Conservation (phyloP, 1,140 invertebrate genomes). For the Sycophaga agraensis region DNA sequence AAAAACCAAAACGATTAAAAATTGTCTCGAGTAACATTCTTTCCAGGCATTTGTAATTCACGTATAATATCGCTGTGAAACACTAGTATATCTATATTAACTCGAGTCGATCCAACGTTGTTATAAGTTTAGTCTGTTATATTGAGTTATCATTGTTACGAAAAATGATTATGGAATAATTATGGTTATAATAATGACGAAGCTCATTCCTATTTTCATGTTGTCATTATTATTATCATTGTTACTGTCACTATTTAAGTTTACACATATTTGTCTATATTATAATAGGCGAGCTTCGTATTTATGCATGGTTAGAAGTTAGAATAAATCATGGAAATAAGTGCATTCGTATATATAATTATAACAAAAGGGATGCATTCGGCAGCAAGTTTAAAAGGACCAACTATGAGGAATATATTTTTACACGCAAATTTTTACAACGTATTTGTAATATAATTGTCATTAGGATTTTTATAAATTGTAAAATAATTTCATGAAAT, state of each 20-base stretch:
- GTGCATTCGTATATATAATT: too few relatives aligned
- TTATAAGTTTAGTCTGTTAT: conserved; percentile 12
- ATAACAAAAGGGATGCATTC: too few relatives aligned
- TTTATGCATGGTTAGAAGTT: conserved; percentile 12
- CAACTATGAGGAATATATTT: too few relatives aligned
- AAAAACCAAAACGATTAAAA: conserved; percentile 16
- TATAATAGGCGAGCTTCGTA: conserved; percentile 11
- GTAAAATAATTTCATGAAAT: too few relatives aligned
- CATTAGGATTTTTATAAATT: too few relatives aligned
- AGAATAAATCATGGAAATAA: background rate
- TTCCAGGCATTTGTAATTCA: background rate
- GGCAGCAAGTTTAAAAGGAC: too few relatives aligned
- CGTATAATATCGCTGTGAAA: conserved; percentile 6
- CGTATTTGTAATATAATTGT: too few relatives aligned
- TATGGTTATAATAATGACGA: conserved; percentile 17
- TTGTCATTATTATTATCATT: conserved; percentile 22
- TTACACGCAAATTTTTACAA: too few relatives aligned
- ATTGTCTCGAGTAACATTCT: background rate
- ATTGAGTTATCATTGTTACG: conserved; percentile 13
- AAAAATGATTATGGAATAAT: conserved; percentile 20
- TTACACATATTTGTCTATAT: background rate
- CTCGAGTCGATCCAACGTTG: conserved; percentile 7
- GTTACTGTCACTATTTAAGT: conserved; percentile 24
- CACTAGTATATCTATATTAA: background rate
- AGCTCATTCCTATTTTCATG: conserved; percentile 17